Conservation (phyloP, 2,888 invertebrate genomes). For the Nezara viridula region DNA sequence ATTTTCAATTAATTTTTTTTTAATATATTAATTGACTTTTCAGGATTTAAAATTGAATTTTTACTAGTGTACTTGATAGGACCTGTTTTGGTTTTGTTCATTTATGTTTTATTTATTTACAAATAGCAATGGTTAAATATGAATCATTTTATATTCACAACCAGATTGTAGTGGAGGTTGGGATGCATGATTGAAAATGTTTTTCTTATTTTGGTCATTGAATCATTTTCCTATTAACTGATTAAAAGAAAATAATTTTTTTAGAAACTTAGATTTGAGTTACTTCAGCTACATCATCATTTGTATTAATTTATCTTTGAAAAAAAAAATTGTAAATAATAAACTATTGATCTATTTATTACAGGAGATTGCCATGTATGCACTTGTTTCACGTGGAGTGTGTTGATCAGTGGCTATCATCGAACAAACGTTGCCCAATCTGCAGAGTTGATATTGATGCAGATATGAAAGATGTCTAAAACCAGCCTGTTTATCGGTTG, state of each 20-base stretch:
- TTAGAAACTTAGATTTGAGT: background rate
- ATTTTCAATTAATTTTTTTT: no score
- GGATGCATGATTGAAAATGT: background rate
- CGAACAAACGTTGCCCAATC: slow-evolving; percentile 93
- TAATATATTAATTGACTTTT: no score
- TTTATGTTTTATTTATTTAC: background rate
- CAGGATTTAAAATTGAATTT: no score
- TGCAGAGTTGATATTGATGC: slow-evolving; percentile 94
- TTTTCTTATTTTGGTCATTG: background rate
- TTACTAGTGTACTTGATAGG: no score
- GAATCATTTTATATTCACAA: background rate
- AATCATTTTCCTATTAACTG: background rate
- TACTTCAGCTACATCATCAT: slow-evolving; percentile 21
- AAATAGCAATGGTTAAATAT: background rate
- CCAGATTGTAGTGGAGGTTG: background rate
- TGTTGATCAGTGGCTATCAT: slow-evolving; percentile 93
- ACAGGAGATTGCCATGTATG: slow-evolving; percentile 89
- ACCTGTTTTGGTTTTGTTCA: background rate
- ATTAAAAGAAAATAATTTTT: background rate
- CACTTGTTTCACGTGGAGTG: slow-evolving; percentile 94
- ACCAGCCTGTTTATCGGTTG: slow-evolving; percentile 37
- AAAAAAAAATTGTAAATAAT: slow-evolving; percentile 25
- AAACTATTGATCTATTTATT: slow-evolving; percentile 41
- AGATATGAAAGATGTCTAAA: slow-evolving; percentile 73
- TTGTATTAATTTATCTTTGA: background rate